Evolutionary conservation across 2,888 invertebrate species (phyloP).

Genomic region (Melikaiella ostensackeni): DNA sequence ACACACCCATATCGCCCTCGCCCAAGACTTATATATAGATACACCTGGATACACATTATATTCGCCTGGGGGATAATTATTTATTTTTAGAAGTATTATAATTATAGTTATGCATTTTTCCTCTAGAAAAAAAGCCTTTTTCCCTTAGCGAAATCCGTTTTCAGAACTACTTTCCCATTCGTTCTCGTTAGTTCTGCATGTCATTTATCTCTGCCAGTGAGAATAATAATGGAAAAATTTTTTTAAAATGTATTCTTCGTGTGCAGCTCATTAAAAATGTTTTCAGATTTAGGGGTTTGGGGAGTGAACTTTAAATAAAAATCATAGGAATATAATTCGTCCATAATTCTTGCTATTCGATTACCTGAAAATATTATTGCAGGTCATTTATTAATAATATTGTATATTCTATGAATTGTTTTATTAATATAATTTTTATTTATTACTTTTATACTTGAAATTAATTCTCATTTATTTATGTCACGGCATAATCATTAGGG

Average conservation of each 20-base stretch:
- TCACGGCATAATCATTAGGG: no score
- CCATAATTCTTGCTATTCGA: no score
- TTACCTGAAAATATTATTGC: no score
- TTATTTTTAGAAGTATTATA: background rate
- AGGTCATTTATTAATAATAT: no score
- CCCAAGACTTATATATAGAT: constrained; percentile 6
- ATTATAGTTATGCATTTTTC: background rate
- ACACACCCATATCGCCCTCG: constrained; percentile 15
- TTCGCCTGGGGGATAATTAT: background rate
- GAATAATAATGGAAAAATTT: background rate
- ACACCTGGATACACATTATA: background rate
- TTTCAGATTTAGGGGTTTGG: background rate
- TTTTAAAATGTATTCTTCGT: background rate
- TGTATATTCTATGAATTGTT: no score
- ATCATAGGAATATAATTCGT: no score
- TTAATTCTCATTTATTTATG: no score
- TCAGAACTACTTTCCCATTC: constrained; percentile 8
- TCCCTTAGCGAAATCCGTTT: constrained; percentile 25
- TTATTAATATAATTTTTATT: no score
- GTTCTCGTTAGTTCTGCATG: constrained; percentile 35
- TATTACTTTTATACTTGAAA: no score
- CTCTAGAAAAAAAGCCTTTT: background rate
- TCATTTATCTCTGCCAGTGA: constrained; percentile 33
- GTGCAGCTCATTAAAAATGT: background rate
- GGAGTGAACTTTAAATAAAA: no score